Evolutionary conservation across 2,888 invertebrate species (phyloP).

Genomic region (Drosophila kambysellisi): DNA sequence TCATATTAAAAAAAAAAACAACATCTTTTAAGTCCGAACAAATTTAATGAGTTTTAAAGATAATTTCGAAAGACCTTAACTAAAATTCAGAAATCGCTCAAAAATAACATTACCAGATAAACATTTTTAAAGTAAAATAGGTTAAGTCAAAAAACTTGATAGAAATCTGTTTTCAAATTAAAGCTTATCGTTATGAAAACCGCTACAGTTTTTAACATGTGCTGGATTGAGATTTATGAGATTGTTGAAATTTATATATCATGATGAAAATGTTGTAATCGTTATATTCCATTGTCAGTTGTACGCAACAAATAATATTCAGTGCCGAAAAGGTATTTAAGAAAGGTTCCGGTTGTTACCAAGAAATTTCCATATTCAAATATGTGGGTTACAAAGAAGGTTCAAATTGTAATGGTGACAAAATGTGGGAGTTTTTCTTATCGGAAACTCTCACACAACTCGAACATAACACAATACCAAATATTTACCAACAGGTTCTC

Average conservation of each 20-base stretch:
- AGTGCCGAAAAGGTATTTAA: not conserved
- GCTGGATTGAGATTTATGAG: not conserved
- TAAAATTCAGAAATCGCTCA: not conserved
- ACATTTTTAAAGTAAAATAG: not conserved
- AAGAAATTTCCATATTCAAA: slow-evolving; percentile 49
- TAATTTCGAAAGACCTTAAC: not conserved
- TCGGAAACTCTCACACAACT: slow-evolving; percentile 63
- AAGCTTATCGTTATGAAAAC: not conserved
- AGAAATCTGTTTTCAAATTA: not conserved
- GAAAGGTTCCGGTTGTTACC: slow-evolving; percentile 42
- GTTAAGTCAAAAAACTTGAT: not conserved
- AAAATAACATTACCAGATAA: not conserved
- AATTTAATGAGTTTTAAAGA: not conserved
- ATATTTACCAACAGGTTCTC: slow-evolving; percentile 41
- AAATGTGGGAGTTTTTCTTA: slow-evolving; percentile 64
- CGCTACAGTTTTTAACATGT: not conserved
- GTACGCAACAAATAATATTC: not conserved
- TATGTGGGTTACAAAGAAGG: slow-evolving; percentile 11
- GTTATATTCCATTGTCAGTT: not conserved
- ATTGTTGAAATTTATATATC: not conserved
- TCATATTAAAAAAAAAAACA: not conserved
- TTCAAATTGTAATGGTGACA: slow-evolving; percentile 32
- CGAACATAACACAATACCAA: not conserved
- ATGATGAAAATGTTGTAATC: not conserved
- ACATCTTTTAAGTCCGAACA: not conserved